Conservation (phyloP, 2,888 invertebrate genomes). For the Lepidochrysops patricia region DNA sequence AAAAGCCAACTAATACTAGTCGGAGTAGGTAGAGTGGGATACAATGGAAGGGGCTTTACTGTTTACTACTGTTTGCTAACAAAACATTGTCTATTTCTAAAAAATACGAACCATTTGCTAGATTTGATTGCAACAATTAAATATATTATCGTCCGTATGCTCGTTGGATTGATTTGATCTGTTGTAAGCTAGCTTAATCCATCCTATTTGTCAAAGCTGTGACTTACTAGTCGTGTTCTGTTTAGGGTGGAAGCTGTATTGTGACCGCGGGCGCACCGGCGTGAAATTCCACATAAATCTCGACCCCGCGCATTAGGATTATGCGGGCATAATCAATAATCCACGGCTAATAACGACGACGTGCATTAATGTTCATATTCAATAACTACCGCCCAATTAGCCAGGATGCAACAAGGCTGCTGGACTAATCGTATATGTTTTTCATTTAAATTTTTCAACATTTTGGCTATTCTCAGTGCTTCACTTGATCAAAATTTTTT, state of each 20-base stretch:
- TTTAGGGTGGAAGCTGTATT: constrained; percentile 12
- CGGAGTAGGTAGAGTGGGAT: too few relatives aligned
- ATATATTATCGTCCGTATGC: not conserved
- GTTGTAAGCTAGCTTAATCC: not conserved
- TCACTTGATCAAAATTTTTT: too few relatives aligned
- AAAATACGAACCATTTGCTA: not conserved
- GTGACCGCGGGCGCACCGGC: constrained; percentile 6
- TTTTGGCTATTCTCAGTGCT: too few relatives aligned
- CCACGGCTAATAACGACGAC: constrained; percentile 11
- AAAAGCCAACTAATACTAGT: too few relatives aligned
- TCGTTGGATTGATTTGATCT: not conserved
- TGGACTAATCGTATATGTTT: too few relatives aligned
- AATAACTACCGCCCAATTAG: not conserved
- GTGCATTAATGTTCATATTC: not conserved
- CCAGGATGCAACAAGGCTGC: not conserved
- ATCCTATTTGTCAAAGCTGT: not conserved
- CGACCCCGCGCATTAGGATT: constrained; percentile 23
- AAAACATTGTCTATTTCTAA: not conserved
- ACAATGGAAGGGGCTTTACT: too few relatives aligned
- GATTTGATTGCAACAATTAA: not conserved
- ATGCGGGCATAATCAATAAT: constrained; percentile 22
- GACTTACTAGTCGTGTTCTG: constrained; percentile 5
- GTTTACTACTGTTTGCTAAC: too few relatives aligned
- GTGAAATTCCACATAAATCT: constrained; percentile 13
- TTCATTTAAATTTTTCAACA: too few relatives aligned